Evolutionary conservation across 2,797 vertebrate species (phyloP), one percentile per base, ranked within the genome.

Genomic region (Mormyrus hasselquistii): DNA sequence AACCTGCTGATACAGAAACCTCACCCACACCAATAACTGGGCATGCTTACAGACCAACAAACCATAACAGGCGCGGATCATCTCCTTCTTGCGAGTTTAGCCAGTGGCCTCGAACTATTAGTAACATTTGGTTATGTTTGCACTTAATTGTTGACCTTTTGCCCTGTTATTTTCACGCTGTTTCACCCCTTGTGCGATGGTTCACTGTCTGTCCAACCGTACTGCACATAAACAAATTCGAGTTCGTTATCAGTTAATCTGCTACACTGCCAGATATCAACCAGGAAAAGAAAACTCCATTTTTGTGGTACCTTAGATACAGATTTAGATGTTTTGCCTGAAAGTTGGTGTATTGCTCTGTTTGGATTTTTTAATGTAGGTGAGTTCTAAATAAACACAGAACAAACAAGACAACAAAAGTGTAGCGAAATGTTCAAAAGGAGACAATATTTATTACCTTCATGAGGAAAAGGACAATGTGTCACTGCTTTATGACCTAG

Each of bases 391-490:
- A n/a, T 29, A 47, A 12, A 38, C 34, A 87, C 50, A 41, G 19
- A 86, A 38, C 83, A 86, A 82, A 25, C 7, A 69, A 57, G 38
- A 86, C 87, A 92, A 76, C 29, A 38, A 34, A 69, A 69, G 65
- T 38, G 12, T 73, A 38, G 65, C 34, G 89, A 92, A 88, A n/a
- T 91, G 92, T 62, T 62, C 14, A 87, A 88, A 44, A 57, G 49
- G 84, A 38, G 53, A 87, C 14, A 25, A 49, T 49, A 69, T 62
- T 87, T 41, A 59, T 87, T 12, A 25, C 65, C 59, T 86, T 53
- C 83, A 69, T 16, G 3, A 25, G 2, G 47, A 49, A 91, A 73
- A 89, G 89, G 92, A 92, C 79, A 92, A 92, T 88, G 92, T 91
- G 85, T 52, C 44, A 90, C 53, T 91, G 85, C 52, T 57, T 25